Evolutionary conservation across 2,888 invertebrate genomes (phyloP).

Genomic region (Orchestes rusci): DNA sequence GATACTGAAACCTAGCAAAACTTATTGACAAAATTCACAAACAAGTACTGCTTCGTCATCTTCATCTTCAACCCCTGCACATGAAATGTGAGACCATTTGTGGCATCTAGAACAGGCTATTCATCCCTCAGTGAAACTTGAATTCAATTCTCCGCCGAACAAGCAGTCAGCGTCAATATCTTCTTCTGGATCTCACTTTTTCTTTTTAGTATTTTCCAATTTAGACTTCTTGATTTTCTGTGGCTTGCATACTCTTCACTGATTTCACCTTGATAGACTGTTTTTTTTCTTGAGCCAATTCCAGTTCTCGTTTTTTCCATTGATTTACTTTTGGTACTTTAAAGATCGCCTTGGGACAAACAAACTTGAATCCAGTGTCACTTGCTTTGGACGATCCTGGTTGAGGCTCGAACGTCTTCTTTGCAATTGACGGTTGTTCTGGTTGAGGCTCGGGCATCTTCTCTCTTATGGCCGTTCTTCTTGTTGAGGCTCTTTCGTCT

Average conservation of each 20-base stretch:
- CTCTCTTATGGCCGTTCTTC: constrained; percentile 5
- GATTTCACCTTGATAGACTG: constrained; percentile 2
- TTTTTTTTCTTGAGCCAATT: constrained; percentile 3
- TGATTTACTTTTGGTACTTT: constrained; percentile 8
- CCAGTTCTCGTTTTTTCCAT: constrained; percentile 6
- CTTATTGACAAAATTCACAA: background rate
- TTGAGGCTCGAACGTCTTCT: constrained; percentile 12
- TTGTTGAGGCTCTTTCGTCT: constrained; percentile 13
- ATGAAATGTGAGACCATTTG: constrained; percentile 10
- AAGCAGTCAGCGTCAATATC: background rate
- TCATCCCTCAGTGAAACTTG: constrained; percentile 8
- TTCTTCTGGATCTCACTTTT: background rate
- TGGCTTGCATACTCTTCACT: constrained; percentile 1
- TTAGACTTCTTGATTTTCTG: background rate
- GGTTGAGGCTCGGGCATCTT: constrained; percentile 7
- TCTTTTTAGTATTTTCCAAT: constrained; percentile 4
- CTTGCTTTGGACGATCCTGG: constrained; percentile 11
- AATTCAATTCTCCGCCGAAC: background rate
- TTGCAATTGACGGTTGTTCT: constrained; percentile 1
- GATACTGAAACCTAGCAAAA: no score
- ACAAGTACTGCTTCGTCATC: constrained; percentile 1
- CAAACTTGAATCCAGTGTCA: constrained; percentile 8
- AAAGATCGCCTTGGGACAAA: constrained; percentile 6
- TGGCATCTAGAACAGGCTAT: constrained; percentile 9
- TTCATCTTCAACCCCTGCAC: constrained; percentile 4